Percentiles rank a stretch among this genome's conserved stretches.
These are phyloP conservation scores for Sebastes miniatus DNA, from an alignment of 2,797 vertebrate species.

Conservation along the genomic window DNA sequence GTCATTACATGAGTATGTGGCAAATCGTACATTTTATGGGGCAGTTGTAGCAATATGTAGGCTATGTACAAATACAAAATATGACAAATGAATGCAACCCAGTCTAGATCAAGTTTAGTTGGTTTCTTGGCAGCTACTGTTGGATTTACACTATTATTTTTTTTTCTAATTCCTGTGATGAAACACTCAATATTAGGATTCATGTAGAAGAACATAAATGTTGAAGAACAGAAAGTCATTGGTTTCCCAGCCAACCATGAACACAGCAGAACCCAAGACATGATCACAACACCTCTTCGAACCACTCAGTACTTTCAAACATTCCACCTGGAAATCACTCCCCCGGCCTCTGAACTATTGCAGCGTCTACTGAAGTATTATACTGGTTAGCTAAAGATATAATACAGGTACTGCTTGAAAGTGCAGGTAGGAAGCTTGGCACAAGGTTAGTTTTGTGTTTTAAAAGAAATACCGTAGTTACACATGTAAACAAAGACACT, in stretches of 20 bases:
- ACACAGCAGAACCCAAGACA: conserved; percentile 48
- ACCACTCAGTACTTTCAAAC: conserved; percentile 32
- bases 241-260: conserved; percentile 57
- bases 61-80: conserved; percentile 32
- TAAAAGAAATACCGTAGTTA: conserved; percentile 80
- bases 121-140: conserved; percentile 68
- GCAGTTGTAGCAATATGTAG: conserved; percentile 17
- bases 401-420: conserved; percentile 81
- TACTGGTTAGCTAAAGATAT: conserved; percentile 81
- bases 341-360: conserved; percentile 64
- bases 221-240: conserved; percentile 50
- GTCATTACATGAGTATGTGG: conserved; percentile 1
- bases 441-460: conserved; percentile 83
- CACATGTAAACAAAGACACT: conserved; percentile 86
- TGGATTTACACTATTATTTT: conserved; percentile 38
- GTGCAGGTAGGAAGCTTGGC: conserved; percentile 84
- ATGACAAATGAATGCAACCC: conserved; percentile 38
- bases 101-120: conserved; percentile 49
- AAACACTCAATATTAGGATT: conserved; percentile 35
- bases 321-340: conserved; percentile 41
- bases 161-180: conserved; percentile 18
- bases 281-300: conserved; percentile 32
- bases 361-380: conserved; percentile 80
- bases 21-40: conserved; percentile 15
- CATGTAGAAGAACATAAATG: conserved; percentile 16